These are phyloP conservation scores for Phoenicopterus ruber DNA, from an alignment of 2,113 vertebrate genomes.

Conservation along the genomic window DNA sequence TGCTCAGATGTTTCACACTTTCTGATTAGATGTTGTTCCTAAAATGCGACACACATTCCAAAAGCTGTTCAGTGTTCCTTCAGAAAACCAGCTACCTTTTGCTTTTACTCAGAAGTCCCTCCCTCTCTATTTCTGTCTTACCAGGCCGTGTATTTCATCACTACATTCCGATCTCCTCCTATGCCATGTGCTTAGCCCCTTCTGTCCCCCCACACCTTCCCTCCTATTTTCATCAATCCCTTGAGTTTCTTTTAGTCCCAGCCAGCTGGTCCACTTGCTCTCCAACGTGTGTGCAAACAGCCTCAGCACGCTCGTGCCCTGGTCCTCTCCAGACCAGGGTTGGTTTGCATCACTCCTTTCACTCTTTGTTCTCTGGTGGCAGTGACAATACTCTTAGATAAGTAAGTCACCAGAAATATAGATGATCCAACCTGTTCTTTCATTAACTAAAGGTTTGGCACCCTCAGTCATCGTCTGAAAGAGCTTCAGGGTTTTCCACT, in stretches of 20 bases:
- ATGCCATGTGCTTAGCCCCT: neutral
- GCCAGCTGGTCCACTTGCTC: neutral
- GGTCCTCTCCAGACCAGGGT: neutral
- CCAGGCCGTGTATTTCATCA: neutral
- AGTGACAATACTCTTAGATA: neutral
- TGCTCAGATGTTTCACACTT: neutral
- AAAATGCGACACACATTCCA: neutral
- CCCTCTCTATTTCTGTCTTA: neutral
- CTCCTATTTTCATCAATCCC: neutral
- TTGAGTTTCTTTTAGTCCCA: neutral
- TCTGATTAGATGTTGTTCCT: neutral
- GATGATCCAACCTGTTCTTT: neutral
- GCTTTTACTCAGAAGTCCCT: neutral
- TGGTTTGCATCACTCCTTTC: fast-evolving
- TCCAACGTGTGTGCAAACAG: neutral
- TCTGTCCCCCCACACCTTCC: neutral
- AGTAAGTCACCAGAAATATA: neutral
- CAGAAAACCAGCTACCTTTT: neutral
- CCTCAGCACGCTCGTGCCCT: neutral
- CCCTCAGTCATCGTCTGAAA: neutral
- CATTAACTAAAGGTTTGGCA: neutral
- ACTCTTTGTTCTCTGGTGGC: neutral
- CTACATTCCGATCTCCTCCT: neutral
- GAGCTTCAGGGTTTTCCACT: neutral
- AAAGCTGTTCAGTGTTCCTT: neutral